phyloP scores from a whole-genome alignment of 2,888 invertebrate species.

The Eupelmus urozonus region DNA sequence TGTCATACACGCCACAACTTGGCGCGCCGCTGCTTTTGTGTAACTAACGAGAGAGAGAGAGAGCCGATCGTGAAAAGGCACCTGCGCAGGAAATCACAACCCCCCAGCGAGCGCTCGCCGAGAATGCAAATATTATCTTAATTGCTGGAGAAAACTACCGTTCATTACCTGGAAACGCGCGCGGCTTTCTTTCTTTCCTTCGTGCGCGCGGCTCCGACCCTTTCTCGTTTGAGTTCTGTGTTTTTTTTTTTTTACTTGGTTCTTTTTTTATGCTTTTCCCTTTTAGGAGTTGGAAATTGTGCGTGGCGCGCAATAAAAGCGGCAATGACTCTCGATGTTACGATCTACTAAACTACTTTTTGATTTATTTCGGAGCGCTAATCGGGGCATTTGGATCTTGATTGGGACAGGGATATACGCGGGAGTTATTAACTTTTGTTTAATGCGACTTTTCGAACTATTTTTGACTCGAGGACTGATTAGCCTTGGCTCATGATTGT shows the following conservation, averaged over 20 bases:
- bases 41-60: slow-evolving; percentile 65
- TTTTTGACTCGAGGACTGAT: background rate
- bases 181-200: slow-evolving; percentile 55
- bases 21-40: slow-evolving; percentile 51
- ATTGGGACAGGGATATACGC: slow-evolving; percentile 5
- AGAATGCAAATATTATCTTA: slow-evolving; percentile 77
- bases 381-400: slow-evolving; percentile 22
- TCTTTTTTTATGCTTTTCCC: background rate
- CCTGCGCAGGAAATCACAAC: slow-evolving; percentile 77
- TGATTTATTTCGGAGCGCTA: slow-evolving; percentile 43
- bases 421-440: slow-evolving; percentile 39
- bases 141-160: slow-evolving; percentile 72
- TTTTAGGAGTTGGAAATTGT: no score
- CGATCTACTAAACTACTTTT: slow-evolving; percentile 40
- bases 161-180: slow-evolving; percentile 63
- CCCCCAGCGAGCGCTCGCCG: slow-evolving; percentile 60
- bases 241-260: background rate
- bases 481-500: slow-evolving; percentile 26
- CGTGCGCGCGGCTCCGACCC: no score
- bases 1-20: slow-evolving; percentile 73
- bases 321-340: slow-evolving; percentile 34
- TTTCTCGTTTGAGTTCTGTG: background rate
- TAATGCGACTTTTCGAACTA: slow-evolving; percentile 15
- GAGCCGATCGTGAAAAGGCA: slow-evolving; percentile 62
- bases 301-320: background rate